Percentiles rank a stretch among this genome's conserved stretches.
phyloP scores from a whole-genome alignment of 2,888 invertebrate genomes.

The Tipula helvola region DNA sequence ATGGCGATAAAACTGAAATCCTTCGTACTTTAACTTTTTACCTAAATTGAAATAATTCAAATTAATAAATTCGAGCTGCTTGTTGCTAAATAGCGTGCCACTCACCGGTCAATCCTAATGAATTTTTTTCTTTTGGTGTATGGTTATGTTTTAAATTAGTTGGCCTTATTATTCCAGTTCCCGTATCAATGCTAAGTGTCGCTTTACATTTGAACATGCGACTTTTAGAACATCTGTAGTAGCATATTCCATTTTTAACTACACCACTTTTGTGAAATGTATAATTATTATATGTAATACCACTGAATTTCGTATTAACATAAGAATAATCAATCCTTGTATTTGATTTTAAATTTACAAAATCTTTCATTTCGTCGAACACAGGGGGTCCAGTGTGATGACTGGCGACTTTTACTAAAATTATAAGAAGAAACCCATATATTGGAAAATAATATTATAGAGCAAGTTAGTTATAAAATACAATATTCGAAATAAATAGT shows the following conservation, averaged over 20 bases:
- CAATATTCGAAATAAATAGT: background rate
- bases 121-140: slow-evolving; percentile 12
- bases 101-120: slow-evolving; percentile 13
- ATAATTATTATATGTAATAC: slow-evolving; percentile 13
- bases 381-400: background rate
- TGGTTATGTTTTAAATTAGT: slow-evolving; percentile 16
- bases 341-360: background rate
- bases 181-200: slow-evolving; percentile 12
- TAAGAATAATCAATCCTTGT: background rate
- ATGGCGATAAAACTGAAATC: slow-evolving; percentile 16
- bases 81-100: background rate
- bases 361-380: background rate
- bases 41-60: slow-evolving; percentile 13
- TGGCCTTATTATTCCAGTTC: slow-evolving; percentile 8
- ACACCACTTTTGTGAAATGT: slow-evolving; percentile 17
- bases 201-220: slow-evolving; percentile 14
- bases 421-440: background rate
- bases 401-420: background rate
- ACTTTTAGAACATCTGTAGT: slow-evolving; percentile 16
- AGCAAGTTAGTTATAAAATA: background rate
- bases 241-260: slow-evolving; percentile 15
- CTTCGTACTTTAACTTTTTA: slow-evolving; percentile 15
- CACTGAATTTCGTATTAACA: slow-evolving; percentile 5
- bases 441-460: background rate
- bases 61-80: background rate